These are phyloP conservation scores for Rhimphoctona megacephalus DNA, from an alignment of 2,888 invertebrate species.

Conservation along the genomic window DNA sequence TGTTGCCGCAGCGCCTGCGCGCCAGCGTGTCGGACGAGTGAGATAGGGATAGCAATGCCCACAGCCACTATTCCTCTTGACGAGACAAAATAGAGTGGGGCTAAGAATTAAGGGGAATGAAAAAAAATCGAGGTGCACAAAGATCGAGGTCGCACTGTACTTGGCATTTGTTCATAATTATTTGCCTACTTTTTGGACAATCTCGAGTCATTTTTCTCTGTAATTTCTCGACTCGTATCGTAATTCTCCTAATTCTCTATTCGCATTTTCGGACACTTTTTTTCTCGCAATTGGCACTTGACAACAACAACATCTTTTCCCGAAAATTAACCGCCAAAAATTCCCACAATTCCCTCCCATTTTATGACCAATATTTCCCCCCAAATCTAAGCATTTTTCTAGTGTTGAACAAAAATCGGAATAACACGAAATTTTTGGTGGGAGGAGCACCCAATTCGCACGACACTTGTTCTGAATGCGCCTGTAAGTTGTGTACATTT, in stretches of 20 bases:
- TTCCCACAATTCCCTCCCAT: too few relatives aligned
- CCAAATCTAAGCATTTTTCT: background rate
- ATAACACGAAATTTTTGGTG: background rate
- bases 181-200: background rate
- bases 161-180: background rate
- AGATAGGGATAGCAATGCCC: too few relatives aligned
- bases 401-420: background rate
- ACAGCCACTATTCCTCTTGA: too few relatives aligned
- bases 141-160: too few relatives aligned
- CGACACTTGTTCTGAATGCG: conserved; percentile 27
- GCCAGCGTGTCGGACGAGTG: too few relatives aligned
- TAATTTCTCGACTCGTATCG: background rate
- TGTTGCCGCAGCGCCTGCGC: too few relatives aligned
- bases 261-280: background rate
- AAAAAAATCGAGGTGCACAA: too few relatives aligned
- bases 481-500: conserved; percentile 26
- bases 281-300: background rate
- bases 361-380: background rate
- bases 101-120: too few relatives aligned
- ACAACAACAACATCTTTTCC: background rate
- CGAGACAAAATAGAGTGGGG: too few relatives aligned
- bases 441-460: conserved; percentile 5
- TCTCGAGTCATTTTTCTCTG: background rate
- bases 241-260: too few relatives aligned
- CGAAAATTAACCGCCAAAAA: background rate